Conservation (phyloP, 2,113 vertebrate genomes). For the Morone chrysops region DNA sequence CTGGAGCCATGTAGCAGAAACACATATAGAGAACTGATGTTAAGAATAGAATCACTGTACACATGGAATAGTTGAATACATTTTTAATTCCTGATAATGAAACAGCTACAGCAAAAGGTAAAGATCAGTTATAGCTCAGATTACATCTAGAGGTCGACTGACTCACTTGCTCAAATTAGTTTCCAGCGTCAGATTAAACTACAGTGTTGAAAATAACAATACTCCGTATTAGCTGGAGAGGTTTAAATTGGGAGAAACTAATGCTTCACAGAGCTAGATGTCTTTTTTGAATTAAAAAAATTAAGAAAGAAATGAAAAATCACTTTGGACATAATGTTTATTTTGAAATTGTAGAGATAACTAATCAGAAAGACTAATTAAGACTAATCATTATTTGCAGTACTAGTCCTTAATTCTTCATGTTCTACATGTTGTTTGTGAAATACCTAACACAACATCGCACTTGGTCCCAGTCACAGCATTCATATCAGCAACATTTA, state of each 20-base stretch:
- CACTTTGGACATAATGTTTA: not conserved
- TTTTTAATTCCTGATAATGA: slow-evolving; percentile 61
- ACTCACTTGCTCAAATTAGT: slow-evolving; percentile 31
- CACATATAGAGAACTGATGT: not conserved
- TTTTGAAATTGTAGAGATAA: not conserved
- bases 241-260: not conserved
- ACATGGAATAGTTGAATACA: slow-evolving; percentile 31
- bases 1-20: not conserved
- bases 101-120: slow-evolving; percentile 63
- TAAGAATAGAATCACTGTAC: not conserved
- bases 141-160: slow-evolving; percentile 50
- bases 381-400: not conserved
- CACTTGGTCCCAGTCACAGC: not conserved
- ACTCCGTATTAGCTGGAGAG: slow-evolving; percentile 1
- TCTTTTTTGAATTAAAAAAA: not conserved
- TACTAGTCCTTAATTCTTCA: slow-evolving; percentile 1
- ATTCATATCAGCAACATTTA: not conserved
- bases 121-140: slow-evolving; percentile 44
- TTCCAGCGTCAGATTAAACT: slow-evolving; percentile 30
- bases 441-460: not conserved
- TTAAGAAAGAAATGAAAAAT: not conserved
- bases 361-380: slow-evolving; percentile 9
- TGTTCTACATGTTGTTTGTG: not conserved
- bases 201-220: slow-evolving; percentile 2
- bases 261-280: not conserved